Conservation (phyloP, 1,140 invertebrate species). For the Ganaspis sp. region DNA sequence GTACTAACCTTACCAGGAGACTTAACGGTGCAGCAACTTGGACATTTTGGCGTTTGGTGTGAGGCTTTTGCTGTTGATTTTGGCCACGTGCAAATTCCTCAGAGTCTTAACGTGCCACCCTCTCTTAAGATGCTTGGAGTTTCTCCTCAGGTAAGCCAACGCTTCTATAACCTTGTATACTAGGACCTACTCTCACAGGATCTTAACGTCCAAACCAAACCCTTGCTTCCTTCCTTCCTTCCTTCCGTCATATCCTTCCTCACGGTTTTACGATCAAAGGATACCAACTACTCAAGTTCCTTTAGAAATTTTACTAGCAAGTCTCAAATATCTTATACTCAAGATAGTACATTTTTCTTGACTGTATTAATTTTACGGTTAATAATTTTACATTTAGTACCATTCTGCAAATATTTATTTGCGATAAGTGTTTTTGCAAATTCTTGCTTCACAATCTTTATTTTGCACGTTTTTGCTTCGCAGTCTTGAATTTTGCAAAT, state of each 20-base stretch:
- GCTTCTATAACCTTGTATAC: neutral
- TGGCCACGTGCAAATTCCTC: slow-evolving; percentile 88
- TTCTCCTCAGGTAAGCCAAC: slow-evolving; percentile 88
- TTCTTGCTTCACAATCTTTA: no score
- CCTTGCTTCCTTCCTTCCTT: neutral
- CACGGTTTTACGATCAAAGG: slow-evolving; percentile 23
- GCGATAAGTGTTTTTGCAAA: no score
- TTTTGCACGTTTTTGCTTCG: no score
- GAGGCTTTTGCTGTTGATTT: slow-evolving; percentile 94
- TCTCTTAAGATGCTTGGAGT: slow-evolving; percentile 95
- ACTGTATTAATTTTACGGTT: neutral
- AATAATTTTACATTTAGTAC: no score
- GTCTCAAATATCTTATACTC: neutral
- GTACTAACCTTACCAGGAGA: slow-evolving; percentile 89
- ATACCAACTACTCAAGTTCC: neutral
- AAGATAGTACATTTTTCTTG: neutral
- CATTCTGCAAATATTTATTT: no score
- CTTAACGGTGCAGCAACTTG: slow-evolving; percentile 78
- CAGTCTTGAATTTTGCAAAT: no score
- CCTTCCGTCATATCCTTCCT: neutral
- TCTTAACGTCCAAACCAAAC: slow-evolving; percentile 5
- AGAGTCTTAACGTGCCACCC: slow-evolving; percentile 87
- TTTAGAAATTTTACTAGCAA: neutral
- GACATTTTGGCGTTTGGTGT: slow-evolving; percentile 91
- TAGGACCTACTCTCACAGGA: neutral